Conservation (phyloP, 1,140 invertebrate species). For the Polyergus mexicanus region DNA sequence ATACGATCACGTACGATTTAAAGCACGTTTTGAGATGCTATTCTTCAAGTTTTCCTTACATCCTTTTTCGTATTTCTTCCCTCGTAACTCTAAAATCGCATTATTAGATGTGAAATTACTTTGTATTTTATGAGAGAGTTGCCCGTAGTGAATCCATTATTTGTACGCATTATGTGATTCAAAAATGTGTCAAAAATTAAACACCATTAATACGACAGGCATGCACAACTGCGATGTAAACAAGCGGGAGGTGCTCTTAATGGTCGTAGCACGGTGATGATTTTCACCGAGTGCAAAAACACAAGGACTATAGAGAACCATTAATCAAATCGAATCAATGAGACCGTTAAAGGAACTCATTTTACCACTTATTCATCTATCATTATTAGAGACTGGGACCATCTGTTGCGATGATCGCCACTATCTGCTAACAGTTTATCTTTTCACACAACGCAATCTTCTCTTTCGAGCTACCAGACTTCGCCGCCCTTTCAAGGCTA, state of each 20-base stretch:
- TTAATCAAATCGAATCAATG: slow-evolving; percentile 83
- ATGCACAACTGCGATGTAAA: slow-evolving; percentile 41
- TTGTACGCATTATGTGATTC: slow-evolving; percentile 20
- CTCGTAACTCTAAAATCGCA: neutral
- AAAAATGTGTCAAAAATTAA: slow-evolving; percentile 51
- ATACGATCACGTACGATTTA: slow-evolving; percentile 19
- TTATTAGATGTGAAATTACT: slow-evolving; percentile 13
- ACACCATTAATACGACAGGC: slow-evolving; percentile 18
- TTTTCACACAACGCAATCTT: slow-evolving; percentile 61
- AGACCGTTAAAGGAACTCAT: slow-evolving; percentile 83
- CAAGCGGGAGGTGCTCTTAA: slow-evolving; percentile 36
- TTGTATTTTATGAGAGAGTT: neutral
- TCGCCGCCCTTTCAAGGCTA: slow-evolving; percentile 42
- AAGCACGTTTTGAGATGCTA: neutral
- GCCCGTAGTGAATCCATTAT: neutral
- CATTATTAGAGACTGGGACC: slow-evolving; percentile 81
- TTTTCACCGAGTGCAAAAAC: slow-evolving; percentile 70
- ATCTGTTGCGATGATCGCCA: slow-evolving; percentile 67
- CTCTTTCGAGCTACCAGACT: slow-evolving; percentile 35
- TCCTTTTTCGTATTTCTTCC: slow-evolving; percentile 1
- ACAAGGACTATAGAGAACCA: slow-evolving; percentile 80
- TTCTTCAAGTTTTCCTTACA: neutral
- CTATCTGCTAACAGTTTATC: slow-evolving; percentile 70
- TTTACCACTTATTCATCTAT: slow-evolving; percentile 85
- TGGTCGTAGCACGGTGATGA: slow-evolving; percentile 26